Conservation (phyloP, 2,888 invertebrate species). For the Cyrtodaria siliqua region DNA sequence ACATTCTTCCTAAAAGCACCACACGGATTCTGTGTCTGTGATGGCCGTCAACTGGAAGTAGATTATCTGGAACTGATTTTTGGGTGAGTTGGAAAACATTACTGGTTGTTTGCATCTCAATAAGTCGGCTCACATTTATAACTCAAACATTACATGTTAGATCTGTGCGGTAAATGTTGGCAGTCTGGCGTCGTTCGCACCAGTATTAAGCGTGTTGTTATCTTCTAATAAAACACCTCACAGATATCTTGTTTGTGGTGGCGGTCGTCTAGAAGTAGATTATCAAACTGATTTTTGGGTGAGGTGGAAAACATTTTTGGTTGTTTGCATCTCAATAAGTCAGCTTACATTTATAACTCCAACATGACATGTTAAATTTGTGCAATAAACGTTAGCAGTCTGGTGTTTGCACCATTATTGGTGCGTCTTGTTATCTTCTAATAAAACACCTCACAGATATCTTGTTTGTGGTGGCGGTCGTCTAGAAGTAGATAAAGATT, state of each 20-base stretch:
- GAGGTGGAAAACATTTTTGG: conserved; percentile 24
- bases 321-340: background rate
- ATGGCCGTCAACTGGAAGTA: conserved; percentile 24
- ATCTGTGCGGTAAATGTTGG: too few relatives aligned
- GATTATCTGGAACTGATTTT: background rate
- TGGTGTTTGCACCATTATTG: too few relatives aligned
- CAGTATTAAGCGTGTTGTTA: too few relatives aligned
- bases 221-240: too few relatives aligned
- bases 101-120: background rate
- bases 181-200: too few relatives aligned
- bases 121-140: background rate
- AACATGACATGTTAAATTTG: too few relatives aligned
- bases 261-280: conserved; percentile 52
- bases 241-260: too few relatives aligned
- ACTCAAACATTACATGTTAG: too few relatives aligned
- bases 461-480: conserved; percentile 28
- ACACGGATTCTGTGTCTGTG: conserved; percentile 2
- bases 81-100: conserved; percentile 15
- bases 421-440: too few relatives aligned
- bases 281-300: conserved; percentile 37
- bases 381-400: too few relatives aligned
- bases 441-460: conserved; percentile 42
- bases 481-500: conserved; percentile 46
- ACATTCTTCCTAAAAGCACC: conserved; percentile 24
- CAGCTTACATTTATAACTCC: background rate